Evolutionary conservation across 2,888 invertebrate species (phyloP).

Genomic region (Cyrtodaria siliqua): DNA sequence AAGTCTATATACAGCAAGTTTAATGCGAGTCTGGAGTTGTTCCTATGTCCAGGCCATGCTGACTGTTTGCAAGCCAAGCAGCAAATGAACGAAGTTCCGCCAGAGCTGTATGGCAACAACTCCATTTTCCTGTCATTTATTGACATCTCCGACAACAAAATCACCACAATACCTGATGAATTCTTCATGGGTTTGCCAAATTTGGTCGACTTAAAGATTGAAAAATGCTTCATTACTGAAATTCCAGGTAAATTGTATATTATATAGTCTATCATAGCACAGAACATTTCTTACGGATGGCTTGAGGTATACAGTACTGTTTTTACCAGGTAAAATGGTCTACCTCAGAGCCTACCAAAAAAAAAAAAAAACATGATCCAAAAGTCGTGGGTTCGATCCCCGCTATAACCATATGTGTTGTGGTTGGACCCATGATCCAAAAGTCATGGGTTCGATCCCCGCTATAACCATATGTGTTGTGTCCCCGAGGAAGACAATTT

Average conservation of each 20-base stretch:
- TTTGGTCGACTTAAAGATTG: constrained; percentile 68
- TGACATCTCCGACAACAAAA: constrained; percentile 65
- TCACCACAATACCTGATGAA: constrained; percentile 67
- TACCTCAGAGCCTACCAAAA: too few relatives aligned
- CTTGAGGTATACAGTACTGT: too few relatives aligned
- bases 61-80: constrained; percentile 33
- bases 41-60: constrained; percentile 64
- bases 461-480: too few relatives aligned
- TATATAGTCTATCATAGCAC: too few relatives aligned
- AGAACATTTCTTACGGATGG: too few relatives aligned
- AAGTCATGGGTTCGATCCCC: too few relatives aligned
- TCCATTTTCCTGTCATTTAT: constrained; percentile 70
- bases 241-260: constrained; percentile 60
- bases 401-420: too few relatives aligned
- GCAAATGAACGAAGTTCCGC: constrained; percentile 48
- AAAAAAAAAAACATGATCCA: too few relatives aligned
- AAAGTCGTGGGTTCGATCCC: too few relatives aligned
- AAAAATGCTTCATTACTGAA: constrained; percentile 65
- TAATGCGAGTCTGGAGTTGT: constrained; percentile 50
- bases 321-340: too few relatives aligned
- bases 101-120: constrained; percentile 63
- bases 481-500: too few relatives aligned
- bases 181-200: constrained; percentile 71
- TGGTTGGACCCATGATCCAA: too few relatives aligned
- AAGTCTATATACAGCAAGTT: constrained; percentile 29